Evolutionary conservation across 2,797 vertebrate genomes (phyloP), one percentile per base, ranked within the genome.

Genomic region (Microctenopoma stevenorrisi): DNA sequence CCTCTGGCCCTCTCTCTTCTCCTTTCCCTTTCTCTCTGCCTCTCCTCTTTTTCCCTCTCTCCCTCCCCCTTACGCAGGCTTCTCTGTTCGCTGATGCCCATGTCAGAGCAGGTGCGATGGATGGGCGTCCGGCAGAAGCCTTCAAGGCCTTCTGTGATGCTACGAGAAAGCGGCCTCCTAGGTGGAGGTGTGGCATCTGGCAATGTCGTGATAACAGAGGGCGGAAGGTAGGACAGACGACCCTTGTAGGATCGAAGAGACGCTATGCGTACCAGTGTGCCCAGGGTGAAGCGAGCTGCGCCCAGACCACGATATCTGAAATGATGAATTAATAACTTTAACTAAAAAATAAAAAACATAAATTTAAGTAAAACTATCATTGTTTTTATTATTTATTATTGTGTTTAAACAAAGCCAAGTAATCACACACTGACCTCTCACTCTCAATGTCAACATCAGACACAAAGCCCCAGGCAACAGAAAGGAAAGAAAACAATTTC

Each of bases 361-460:
- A 50, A 11, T 50, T 47, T 5, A 52, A 22, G 15, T 50, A 1
- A 50, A 66, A 11, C 43, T 46, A 14, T 18, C 18, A 18, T 18
- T 18, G 18, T 18, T 18, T 18, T 18, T 18, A 18, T 18, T 18
- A 18, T 18, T 18, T 18, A 18, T 18, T 18, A 18, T 18, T 18
- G 18, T 25, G 40, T 12, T 38, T 49, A 14, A 69, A 51, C 37
- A 40, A 64, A 56, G 10, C 5, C 4, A 43, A 58, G 40, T 18
- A 60, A 60, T 33, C 25, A 59, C 16, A 72, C 48, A 78, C 82
- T 30, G 52, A 93, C 92, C 95, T 94, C 86, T 98, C 96, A n/a
- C 96, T 98, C 81, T 97, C 96, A 7, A 97, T 96, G 82, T 98
- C 97, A 53, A 97, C 97, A 4, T 98, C 97, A 0, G 97, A 97